Percentiles rank a stretch among this genome's conserved stretches.
Conservation (phyloP, 2,797 vertebrate species). For the Mormyrops boulengeri region DNA sequence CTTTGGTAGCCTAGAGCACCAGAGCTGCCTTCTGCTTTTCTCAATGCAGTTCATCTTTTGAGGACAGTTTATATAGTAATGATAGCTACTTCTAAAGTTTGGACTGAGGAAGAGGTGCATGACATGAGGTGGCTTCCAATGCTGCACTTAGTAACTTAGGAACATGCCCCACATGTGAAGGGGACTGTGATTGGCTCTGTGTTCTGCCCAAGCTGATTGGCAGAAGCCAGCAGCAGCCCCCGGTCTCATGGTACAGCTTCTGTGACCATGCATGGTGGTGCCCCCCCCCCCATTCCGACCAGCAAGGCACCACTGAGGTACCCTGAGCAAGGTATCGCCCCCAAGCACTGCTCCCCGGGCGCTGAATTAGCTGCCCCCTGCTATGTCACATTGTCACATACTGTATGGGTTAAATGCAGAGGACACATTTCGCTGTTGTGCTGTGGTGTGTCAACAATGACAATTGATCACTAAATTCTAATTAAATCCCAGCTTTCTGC, state of each 20-base stretch:
- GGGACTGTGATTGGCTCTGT: not conserved
- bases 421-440: no score
- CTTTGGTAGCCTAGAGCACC: constrained; percentile 52
- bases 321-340: no score
- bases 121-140: not conserved
- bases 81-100: constrained; percentile 24
- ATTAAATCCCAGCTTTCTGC: not conserved
- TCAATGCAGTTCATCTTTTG: constrained; percentile 46
- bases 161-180: not conserved
- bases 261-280: not conserved
- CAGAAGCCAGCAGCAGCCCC: not conserved
- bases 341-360: no score
- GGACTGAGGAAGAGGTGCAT: not conserved
- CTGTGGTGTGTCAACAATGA: no score
- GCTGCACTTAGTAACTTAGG: not conserved
- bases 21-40: constrained; percentile 42
- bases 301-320: no score
- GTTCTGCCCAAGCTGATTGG: not conserved
- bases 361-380: no score
- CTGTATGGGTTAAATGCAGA: no score
- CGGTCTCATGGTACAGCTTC: not conserved
- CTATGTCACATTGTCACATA: no score
- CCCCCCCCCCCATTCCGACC: no score
- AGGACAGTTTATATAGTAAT: constrained; percentile 8
- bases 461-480: no score